Evolutionary conservation across 2,113 vertebrate genomes (phyloP).

Genomic region (Nothobranchius kuhntae): DNA sequence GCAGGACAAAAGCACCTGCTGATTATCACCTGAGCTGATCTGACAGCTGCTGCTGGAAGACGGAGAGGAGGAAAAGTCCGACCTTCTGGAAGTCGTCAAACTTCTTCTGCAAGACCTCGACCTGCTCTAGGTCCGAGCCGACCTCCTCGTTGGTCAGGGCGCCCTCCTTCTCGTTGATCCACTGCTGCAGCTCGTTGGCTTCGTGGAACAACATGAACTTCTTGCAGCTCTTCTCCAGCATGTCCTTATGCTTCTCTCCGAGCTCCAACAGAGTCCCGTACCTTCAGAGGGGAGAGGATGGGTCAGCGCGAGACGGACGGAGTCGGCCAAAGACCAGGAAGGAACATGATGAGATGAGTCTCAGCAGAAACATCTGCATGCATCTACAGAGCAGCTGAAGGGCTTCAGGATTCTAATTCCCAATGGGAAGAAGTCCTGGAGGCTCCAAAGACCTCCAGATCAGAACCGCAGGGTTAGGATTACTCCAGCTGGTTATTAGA

Average conservation of each 20-base stretch:
- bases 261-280: constrained; percentile 91
- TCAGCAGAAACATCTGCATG: no score
- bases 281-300: constrained; percentile 60
- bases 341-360: no score
- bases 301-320: neutral
- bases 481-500: no score
- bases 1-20: no score
- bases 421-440: no score
- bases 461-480: no score
- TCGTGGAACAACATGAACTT: constrained; percentile 99
- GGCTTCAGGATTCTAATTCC: no score
- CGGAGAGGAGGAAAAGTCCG: neutral
- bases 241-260: constrained; percentile 94
- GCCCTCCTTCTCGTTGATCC: constrained; percentile 97
- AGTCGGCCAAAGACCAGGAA: constrained; percentile 12
- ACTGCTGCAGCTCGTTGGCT: constrained; percentile 94
- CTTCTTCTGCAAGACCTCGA: constrained; percentile 98
- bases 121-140: constrained; percentile 96
- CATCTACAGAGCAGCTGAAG: no score
- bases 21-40: no score
- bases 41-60: no score
- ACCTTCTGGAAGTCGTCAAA: constrained; percentile 99
- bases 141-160: constrained; percentile 92
- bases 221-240: constrained; percentile 99
- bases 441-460: no score